Conservation (phyloP, 2,888 invertebrate genomes). For the Mayetiola destructor region DNA sequence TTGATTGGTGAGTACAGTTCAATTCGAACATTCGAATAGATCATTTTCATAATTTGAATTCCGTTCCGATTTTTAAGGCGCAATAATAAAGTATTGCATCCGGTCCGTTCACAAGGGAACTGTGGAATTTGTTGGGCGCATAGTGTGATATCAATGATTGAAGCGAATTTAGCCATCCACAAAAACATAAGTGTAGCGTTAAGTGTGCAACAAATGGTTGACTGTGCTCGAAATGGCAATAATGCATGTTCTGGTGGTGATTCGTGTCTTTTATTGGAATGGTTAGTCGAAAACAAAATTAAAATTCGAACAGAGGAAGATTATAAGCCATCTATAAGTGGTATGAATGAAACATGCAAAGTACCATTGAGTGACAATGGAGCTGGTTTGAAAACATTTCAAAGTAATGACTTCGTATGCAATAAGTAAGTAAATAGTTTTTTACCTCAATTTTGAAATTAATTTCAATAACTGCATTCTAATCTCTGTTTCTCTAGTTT, state of each 20-base stretch:
- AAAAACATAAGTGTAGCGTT: slow-evolving; percentile 56
- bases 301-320: slow-evolving; percentile 40
- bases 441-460: background rate
- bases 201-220: slow-evolving; percentile 54
- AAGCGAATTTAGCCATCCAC: slow-evolving; percentile 59
- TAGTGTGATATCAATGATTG: slow-evolving; percentile 57
- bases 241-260: slow-evolving; percentile 69
- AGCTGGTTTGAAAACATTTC: slow-evolving; percentile 14
- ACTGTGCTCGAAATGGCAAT: slow-evolving; percentile 60
- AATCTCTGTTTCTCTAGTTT: slow-evolving; percentile 20
- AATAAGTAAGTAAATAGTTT: slow-evolving; percentile 18
- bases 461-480: background rate
- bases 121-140: slow-evolving; percentile 86
- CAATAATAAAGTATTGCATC: slow-evolving; percentile 47
- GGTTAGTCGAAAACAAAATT: slow-evolving; percentile 46
- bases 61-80: slow-evolving; percentile 30
- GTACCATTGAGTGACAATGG: background rate
- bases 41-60: background rate
- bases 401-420: slow-evolving; percentile 18
- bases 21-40: background rate
- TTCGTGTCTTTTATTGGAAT: slow-evolving; percentile 59
- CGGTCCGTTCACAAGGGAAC: slow-evolving; percentile 52
- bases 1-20: slow-evolving; percentile 39
- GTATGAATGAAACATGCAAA: slow-evolving; percentile 8
- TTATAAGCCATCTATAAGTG: slow-evolving; percentile 42